These are phyloP conservation scores for Eupithecia tripunctaria DNA, from an alignment of 2,888 invertebrate species.

Conservation along the genomic window DNA sequence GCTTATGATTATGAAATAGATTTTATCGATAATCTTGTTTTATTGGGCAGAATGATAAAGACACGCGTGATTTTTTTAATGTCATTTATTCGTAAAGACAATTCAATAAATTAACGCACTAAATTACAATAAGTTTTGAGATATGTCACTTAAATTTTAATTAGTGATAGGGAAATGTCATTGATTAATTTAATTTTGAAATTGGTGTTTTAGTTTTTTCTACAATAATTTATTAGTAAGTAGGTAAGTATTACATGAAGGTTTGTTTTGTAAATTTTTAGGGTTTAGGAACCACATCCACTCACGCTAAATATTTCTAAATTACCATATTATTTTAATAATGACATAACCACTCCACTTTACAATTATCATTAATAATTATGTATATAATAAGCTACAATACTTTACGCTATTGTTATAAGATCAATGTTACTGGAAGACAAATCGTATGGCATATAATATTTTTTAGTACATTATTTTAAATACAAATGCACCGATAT, in stretches of 20 bases:
- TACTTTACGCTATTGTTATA: slow-evolving; percentile 82
- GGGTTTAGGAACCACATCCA: slow-evolving; percentile 18
- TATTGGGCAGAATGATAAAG: background rate
- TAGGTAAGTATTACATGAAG: background rate
- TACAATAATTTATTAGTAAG: slow-evolving; percentile 11
- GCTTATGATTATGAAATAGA: background rate
- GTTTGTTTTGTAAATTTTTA: slow-evolving; percentile 9
- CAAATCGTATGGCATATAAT: slow-evolving; percentile 85
- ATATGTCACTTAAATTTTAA: slow-evolving; percentile 80
- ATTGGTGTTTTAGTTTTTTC: slow-evolving; percentile 35
- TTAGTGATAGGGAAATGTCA: slow-evolving; percentile 66
- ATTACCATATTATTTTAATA: slow-evolving; percentile 38
- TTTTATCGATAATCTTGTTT: slow-evolving; percentile 14
- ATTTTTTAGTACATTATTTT: slow-evolving; percentile 72
- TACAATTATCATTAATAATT: slow-evolving; percentile 60
- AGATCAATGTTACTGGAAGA: slow-evolving; percentile 84
- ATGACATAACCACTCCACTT: slow-evolving; percentile 68
- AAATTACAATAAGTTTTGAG: slow-evolving; percentile 82
- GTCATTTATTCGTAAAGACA: slow-evolving; percentile 85
- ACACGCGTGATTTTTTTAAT: slow-evolving; percentile 66
- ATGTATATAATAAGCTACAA: slow-evolving; percentile 82
- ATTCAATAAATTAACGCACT: slow-evolving; percentile 84
- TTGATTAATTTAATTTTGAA: slow-evolving; percentile 50
- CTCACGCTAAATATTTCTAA: slow-evolving; percentile 10
- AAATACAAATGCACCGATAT: slow-evolving; percentile 80